Evolutionary conservation across 2,888 invertebrate genomes (phyloP).

Genomic region (Mesorhabditis belari): DNA sequence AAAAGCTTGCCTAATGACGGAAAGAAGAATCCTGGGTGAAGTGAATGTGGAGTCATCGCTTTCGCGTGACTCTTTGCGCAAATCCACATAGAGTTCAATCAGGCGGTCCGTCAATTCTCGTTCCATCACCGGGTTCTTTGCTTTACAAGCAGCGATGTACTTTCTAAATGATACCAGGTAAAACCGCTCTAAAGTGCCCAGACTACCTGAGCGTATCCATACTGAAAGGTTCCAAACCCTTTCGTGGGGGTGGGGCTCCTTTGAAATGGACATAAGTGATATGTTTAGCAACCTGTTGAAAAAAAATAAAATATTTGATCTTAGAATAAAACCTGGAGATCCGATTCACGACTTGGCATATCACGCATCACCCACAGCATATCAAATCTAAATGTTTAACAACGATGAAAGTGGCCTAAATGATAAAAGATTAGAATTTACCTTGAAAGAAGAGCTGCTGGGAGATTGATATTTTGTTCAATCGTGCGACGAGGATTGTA

Average conservation of each 20-base stretch:
- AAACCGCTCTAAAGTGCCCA: neutral
- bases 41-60: slow-evolving; percentile 84
- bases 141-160: slow-evolving; percentile 83
- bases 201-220: slow-evolving; percentile 75
- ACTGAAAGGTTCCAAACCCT: slow-evolving; percentile 71
- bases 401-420: neutral
- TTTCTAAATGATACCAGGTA: slow-evolving; percentile 23
- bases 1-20: slow-evolving; percentile 63
- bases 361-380: slow-evolving; percentile 56
- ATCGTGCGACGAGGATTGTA: slow-evolving; percentile 90
- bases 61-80: slow-evolving; percentile 75
- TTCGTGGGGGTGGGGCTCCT: slow-evolving; percentile 68
- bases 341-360: slow-evolving; percentile 65
- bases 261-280: slow-evolving; percentile 86
- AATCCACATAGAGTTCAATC: slow-evolving; percentile 65
- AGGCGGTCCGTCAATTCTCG: slow-evolving; percentile 78
- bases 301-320: neutral
- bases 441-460: slow-evolving; percentile 88
- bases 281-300: slow-evolving; percentile 73
- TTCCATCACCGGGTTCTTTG: slow-evolving; percentile 79
- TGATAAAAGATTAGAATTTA: slow-evolving; percentile 62
- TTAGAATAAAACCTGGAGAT: slow-evolving; percentile 55
- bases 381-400: slow-evolving; percentile 32
- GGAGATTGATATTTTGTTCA: slow-evolving; percentile 94
- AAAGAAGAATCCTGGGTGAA: slow-evolving; percentile 87